phyloP scores from a whole-genome alignment of 2,888 invertebrate species.

The Tridacna gigas region DNA sequence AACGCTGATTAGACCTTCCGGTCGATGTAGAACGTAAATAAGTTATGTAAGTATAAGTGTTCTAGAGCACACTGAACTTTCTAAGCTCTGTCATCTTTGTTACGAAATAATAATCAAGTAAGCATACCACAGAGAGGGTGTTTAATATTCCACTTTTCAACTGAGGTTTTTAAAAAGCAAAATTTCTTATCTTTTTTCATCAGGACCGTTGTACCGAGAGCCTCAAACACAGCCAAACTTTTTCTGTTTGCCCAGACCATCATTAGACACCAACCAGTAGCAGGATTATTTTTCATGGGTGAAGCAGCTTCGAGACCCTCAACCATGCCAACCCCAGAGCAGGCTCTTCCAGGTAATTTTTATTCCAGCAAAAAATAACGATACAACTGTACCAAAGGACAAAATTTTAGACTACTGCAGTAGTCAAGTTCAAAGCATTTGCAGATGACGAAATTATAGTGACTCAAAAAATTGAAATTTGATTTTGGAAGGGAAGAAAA shows the following conservation, averaged over 20 bases:
- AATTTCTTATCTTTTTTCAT: background rate
- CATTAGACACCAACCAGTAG: conserved; percentile 50
- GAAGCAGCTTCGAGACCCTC: conserved; percentile 69
- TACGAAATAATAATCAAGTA: background rate
- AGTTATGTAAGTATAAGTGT: background rate
- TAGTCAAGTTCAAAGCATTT: too few species aligned
- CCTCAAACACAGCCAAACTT: conserved; percentile 33
- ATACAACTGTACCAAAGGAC: too few species aligned
- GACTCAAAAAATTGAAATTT: too few species aligned
- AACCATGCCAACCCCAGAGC: conserved; percentile 71
- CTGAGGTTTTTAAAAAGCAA: background rate
- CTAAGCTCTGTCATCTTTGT: background rate
- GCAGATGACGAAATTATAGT: too few species aligned
- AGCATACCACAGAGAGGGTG: background rate
- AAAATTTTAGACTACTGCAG: too few species aligned
- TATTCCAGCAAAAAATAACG: too few species aligned
- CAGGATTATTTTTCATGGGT: conserved; percentile 71
- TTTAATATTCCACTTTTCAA: background rate
- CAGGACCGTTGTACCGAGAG: conserved; percentile 39
- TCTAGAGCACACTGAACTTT: background rate
- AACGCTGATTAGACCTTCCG: too few species aligned
- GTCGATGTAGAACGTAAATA: too few species aligned
- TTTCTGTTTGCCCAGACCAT: conserved; percentile 53
- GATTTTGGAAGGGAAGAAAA: background rate
- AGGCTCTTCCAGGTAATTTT: conserved; percentile 74